Percentiles rank a stretch among this genome's conserved stretches.
Evolutionary conservation across 2,888 invertebrate genomes (phyloP).

Genomic region (Ellobium chinense): DNA sequence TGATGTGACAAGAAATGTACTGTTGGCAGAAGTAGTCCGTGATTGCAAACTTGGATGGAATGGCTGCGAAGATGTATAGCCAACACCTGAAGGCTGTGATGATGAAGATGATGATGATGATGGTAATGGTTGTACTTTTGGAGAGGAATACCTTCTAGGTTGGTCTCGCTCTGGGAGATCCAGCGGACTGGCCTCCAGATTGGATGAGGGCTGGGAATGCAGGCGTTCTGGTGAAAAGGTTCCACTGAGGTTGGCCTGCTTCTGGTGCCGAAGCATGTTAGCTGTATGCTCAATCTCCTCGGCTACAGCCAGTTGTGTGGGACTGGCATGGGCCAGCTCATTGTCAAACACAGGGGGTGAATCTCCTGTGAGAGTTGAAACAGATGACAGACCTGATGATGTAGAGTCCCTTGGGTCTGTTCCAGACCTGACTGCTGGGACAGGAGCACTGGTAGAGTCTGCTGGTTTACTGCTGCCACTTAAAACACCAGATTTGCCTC

Average conservation of each 20-base stretch:
- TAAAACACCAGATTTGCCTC: constrained; percentile 70
- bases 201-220: constrained; percentile 38
- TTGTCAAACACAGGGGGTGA: constrained; percentile 43
- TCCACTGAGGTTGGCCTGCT: constrained; percentile 13
- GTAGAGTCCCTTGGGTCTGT: background rate
- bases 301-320: constrained; percentile 46
- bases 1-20: background rate
- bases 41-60: constrained; percentile 3
- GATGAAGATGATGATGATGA: constrained; percentile 16
- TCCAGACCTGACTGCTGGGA: background rate
- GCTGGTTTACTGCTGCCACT: constrained; percentile 37
- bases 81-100: constrained; percentile 3
- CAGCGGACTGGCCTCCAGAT: constrained; percentile 62
- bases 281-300: constrained; percentile 65
- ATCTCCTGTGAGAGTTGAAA: constrained; percentile 30
- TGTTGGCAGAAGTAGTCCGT: constrained; percentile 9
- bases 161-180: constrained; percentile 68
- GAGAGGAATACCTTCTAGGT: constrained; percentile 2
- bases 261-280: constrained; percentile 56
- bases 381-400: constrained; percentile 11
- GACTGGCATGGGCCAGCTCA: constrained; percentile 34
- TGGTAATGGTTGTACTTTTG: constrained; percentile 21
- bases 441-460: background rate
- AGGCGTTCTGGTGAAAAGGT: background rate
- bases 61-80: constrained; percentile 7